These are phyloP conservation scores for Anoura caudifer DNA, from an alignment of 2,113 vertebrate genomes.

Conservation along the genomic window DNA sequence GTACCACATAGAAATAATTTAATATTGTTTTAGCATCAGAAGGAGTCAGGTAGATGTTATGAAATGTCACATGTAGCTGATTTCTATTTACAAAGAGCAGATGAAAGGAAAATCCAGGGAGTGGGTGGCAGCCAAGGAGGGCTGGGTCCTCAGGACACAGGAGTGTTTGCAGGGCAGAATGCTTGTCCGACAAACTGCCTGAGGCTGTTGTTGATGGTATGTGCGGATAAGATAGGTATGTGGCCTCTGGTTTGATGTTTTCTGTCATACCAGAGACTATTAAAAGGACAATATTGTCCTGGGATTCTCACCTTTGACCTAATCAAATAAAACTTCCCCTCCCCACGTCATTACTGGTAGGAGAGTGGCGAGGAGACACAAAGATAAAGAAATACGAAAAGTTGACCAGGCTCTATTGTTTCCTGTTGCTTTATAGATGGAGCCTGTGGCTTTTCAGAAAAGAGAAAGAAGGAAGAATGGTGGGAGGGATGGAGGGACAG, in stretches of 20 bases:
- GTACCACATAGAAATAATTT: neutral
- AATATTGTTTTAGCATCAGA: neutral
- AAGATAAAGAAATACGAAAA: neutral
- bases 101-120: neutral
- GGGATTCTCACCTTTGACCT: constrained; percentile 57
- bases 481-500: neutral
- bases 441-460: neutral
- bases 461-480: neutral
- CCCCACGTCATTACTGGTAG: neutral
- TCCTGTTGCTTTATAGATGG: neutral
- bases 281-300: constrained; percentile 42
- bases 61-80: constrained; percentile 4
- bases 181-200: neutral
- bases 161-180: neutral
- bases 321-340: constrained; percentile 25
- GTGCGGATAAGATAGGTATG: constrained; percentile 62
- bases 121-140: neutral
- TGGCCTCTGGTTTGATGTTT: constrained; percentile 53
- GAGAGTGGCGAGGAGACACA: neutral
- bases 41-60: neutral
- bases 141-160: neutral
- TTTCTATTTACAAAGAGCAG: neutral
- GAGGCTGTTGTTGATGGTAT: constrained; percentile 46
- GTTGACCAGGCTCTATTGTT: neutral
- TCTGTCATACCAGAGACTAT: constrained; percentile 52